A percentile compares a stretch with the other conserved stretches of the same genome.
Evolutionary conservation across 2,113 vertebrate genomes (phyloP).

Genomic region (Lasiurus borealis): DNA sequence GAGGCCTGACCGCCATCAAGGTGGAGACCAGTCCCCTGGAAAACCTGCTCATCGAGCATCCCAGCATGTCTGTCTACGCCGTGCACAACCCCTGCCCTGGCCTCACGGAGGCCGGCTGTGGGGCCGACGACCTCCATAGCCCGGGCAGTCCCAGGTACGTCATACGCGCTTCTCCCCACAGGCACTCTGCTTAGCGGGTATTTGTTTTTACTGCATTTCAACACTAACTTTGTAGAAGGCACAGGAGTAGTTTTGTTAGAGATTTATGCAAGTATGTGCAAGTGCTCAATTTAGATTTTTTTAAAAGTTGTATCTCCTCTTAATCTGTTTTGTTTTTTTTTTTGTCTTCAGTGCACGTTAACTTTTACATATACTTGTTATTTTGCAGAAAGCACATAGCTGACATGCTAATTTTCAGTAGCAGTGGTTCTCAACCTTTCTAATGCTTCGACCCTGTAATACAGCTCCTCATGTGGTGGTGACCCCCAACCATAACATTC

Average conservation of each 20-base stretch:
- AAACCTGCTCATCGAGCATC: conserved; percentile 99
- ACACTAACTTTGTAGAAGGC: conserved; percentile 44
- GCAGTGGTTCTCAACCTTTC: too few relatives aligned
- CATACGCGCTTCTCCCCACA: neutral
- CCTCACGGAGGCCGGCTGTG: conserved; percentile 83
- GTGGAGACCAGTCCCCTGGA: conserved; percentile 97
- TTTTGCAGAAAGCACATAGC: neutral
- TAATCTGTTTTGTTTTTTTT: neutral
- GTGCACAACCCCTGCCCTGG: conserved; percentile 88
- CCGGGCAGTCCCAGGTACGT: conserved; percentile 85
- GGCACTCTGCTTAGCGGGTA: neutral
- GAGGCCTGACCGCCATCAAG: conserved; percentile 90
- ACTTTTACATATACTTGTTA: neutral
- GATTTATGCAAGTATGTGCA: neutral
- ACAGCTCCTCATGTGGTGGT: too few relatives aligned
- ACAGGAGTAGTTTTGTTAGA: neutral
- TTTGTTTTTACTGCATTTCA: conserved; percentile 34
- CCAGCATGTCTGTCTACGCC: conserved; percentile 99
- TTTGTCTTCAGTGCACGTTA: neutral
- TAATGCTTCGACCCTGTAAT: too few relatives aligned
- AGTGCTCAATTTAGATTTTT: conserved; percentile 19
- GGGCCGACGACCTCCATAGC: conserved; percentile 85
- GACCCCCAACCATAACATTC: too few relatives aligned
- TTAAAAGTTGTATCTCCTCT: neutral
- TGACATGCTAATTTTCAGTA: neutral